A percentile compares a stretch with the other conserved stretches of the same genome.
Evolutionary conservation across 2,888 invertebrate species (phyloP).

Genomic region (Synanthedon myopaeformis): DNA sequence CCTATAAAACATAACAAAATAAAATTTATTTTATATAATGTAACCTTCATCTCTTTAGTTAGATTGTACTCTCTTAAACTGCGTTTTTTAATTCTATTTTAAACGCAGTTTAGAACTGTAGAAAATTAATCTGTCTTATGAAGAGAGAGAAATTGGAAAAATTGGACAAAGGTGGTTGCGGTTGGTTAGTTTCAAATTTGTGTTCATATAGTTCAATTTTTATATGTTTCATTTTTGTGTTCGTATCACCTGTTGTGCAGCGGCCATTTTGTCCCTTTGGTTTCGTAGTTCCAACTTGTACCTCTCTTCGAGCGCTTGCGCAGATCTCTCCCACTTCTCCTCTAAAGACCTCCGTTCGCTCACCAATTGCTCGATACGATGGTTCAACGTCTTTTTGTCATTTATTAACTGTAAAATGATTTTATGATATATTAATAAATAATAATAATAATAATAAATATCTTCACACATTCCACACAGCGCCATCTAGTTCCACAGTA

Average conservation of each 20-base stretch:
- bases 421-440: no score
- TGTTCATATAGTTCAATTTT: no score
- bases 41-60: no score
- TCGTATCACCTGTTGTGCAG: slow-evolving; percentile 75
- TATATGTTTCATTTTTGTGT: neutral
- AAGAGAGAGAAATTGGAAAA: neutral
- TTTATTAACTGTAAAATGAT: slow-evolving; percentile 73
- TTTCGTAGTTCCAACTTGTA: slow-evolving; percentile 81
- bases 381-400: slow-evolving; percentile 82
- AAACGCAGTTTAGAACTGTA: no score
- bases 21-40: no score
- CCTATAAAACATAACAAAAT: slow-evolving; percentile 23
- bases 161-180: neutral
- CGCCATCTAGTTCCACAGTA: no score
- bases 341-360: slow-evolving; percentile 75
- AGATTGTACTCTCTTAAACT: no score
- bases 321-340: slow-evolving; percentile 72
- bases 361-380: slow-evolving; percentile 78
- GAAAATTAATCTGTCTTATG: no score
- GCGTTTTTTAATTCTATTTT: no score
- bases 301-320: slow-evolving; percentile 79
- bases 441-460: no score
- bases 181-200: neutral
- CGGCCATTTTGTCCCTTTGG: slow-evolving; percentile 80
- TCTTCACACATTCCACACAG: no score